phyloP scores from a whole-genome alignment of 2,888 invertebrate genomes.

The Cryptops parisi region DNA sequence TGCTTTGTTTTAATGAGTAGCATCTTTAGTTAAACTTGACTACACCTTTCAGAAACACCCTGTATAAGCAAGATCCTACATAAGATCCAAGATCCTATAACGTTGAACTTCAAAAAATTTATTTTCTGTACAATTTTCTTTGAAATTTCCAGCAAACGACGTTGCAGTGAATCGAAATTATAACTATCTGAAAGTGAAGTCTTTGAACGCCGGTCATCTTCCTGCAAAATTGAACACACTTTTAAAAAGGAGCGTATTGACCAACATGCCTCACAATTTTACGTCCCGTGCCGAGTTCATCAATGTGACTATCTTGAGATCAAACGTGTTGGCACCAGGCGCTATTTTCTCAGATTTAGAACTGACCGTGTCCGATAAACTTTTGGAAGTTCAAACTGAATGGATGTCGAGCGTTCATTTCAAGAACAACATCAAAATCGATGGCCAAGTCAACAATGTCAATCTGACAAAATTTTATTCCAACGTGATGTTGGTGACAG shows the following conservation, averaged over 20 bases:
- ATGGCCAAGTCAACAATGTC: neutral
- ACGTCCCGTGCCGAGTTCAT: neutral
- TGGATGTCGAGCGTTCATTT: neutral
- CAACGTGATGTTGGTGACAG: neutral
- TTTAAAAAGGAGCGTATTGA: neutral
- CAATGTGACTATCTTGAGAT: neutral
- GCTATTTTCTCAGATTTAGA: neutral
- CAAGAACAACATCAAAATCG: neutral
- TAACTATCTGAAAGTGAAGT: neutral
- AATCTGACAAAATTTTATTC: neutral
- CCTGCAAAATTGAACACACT: neutral
- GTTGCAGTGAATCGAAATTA: neutral
- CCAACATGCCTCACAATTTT: neutral
- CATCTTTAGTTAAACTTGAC: too few relatives aligned
- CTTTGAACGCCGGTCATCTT: neutral
- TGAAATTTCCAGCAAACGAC: neutral
- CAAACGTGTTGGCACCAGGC: neutral
- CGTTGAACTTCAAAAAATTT: too few relatives aligned
- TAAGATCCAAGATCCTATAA: too few relatives aligned
- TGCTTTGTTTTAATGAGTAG: too few relatives aligned
- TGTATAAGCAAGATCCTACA: too few relatives aligned
- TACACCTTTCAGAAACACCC: too few relatives aligned
- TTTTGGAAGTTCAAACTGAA: neutral
- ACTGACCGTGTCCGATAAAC: neutral
- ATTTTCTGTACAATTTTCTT: too few relatives aligned